Evolutionary conservation across 2,797 vertebrate species (phyloP), one percentile per base, ranked within the genome.

Genomic region (Sebastolobus altivelis): DNA sequence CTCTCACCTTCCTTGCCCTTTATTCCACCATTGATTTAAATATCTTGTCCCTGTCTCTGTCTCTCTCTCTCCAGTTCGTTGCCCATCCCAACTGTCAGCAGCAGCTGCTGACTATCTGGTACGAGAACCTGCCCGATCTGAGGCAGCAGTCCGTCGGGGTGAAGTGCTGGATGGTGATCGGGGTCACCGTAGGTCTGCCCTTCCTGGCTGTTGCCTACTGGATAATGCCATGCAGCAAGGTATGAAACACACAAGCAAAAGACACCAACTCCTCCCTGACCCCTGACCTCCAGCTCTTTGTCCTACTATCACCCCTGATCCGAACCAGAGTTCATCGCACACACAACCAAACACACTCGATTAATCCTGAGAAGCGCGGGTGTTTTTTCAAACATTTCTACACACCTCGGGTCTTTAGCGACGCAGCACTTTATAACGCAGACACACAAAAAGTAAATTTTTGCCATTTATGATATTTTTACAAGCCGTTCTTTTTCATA

Each of bases 41-140:
- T 61, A 16, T 65, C 25, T 54, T 75, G 6, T 79, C 58, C 20
- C 18, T 65, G 25, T 58, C 56, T 54, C 2, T 54, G n/a, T 55
- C 52, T 55, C n/a, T 54, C 2, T 54, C 52, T 55, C 52, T 55
- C n/a, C 77, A 99, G 98, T 99, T 99, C 38, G 98, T 99, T 52
- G 98, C 98, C 81, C 98, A 99, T 92, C 98, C 98, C 61, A 99
- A 99, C 95, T 99, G 98, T 93, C 98, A 99, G 91, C 98, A 99
- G 95, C 98, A 99, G 84, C 88, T 99, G 84, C 95, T 99, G 86
- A 99, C 98, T 81, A 98, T 99, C 95, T 99, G 98, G 98, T 99
- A 99, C 16, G 98, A 99, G 93, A 99, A 99, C 92, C 97, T 99
- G 90, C 97, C 98, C 35, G 97, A 95, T 89, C 93, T 99, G 84